These are phyloP conservation scores for Sarcophaga peregrina DNA, from an alignment of 1,140 invertebrate species.

Conservation along the genomic window DNA sequence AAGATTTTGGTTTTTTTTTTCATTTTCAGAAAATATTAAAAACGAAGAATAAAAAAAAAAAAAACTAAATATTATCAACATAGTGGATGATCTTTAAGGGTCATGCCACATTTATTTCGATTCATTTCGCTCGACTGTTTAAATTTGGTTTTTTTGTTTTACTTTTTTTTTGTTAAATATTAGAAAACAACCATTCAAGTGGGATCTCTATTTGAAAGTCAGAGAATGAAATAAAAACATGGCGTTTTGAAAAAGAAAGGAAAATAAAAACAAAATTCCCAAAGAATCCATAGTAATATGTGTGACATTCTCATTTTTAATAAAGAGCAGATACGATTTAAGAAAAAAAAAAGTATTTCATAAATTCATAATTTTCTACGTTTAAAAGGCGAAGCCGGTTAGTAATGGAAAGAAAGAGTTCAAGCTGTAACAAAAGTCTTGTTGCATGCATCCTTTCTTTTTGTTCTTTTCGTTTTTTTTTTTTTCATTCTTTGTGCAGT, in stretches of 20 bases:
- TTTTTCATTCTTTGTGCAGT: too few relatives aligned
- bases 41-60: not conserved
- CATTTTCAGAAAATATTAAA: not conserved
- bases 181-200: not conserved
- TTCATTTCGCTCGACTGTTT: not conserved
- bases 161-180: not conserved
- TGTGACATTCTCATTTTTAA: not conserved
- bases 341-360: too few relatives aligned
- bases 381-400: too few relatives aligned
- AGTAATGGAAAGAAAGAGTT: not conserved
- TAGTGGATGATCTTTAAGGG: constrained; percentile 21
- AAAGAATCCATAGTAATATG: not conserved
- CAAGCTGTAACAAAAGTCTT: not conserved
- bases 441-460: constrained; percentile 9
- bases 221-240: not conserved
- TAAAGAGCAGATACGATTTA: not conserved
- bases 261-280: not conserved
- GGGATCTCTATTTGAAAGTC: not conserved
- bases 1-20: too few relatives aligned
- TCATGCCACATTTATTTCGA: constrained; percentile 4
- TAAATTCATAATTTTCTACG: constrained; percentile 12
- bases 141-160: not conserved
- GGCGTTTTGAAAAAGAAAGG: not conserved
- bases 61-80: not conserved
- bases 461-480: too few relatives aligned